Evolutionary conservation across 2,797 vertebrate species (phyloP).

Genomic region (Lates japonicus): DNA sequence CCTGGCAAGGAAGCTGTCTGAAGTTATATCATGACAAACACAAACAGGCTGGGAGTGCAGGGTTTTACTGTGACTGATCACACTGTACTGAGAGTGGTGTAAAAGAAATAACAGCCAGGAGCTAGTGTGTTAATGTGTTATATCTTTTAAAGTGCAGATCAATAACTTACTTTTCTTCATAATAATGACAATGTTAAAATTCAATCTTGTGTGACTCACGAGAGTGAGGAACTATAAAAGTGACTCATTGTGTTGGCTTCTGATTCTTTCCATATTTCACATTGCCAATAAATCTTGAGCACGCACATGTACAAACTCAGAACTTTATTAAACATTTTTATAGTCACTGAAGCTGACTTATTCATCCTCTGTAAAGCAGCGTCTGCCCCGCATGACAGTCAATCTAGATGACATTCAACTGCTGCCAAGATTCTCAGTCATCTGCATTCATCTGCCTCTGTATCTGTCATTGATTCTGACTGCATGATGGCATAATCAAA

Average conservation of each 20-base stretch:
- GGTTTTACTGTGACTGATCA: slow-evolving; percentile 50
- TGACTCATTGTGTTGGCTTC: slow-evolving; percentile 12
- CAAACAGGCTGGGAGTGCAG: slow-evolving; percentile 9
- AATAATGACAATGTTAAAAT: slow-evolving; percentile 16
- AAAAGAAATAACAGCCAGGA: not conserved
- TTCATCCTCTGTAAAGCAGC: slow-evolving; percentile 35
- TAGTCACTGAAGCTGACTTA: slow-evolving; percentile 33
- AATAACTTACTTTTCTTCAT: not conserved
- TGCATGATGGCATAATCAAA: slow-evolving; percentile 68
- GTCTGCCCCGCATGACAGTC: slow-evolving; percentile 43
- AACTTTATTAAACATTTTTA: slow-evolving; percentile 36
- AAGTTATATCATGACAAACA: slow-evolving; percentile 14
- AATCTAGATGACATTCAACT: slow-evolving; percentile 36
- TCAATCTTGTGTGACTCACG: slow-evolving; percentile 11
- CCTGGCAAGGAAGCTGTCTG: slow-evolving; percentile 28
- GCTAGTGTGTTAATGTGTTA: slow-evolving; percentile 13
- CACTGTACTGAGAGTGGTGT: not conserved
- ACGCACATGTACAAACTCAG: slow-evolving; percentile 26
- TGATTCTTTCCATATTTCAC: slow-evolving; percentile 40
- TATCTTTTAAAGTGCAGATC: slow-evolving; percentile 43
- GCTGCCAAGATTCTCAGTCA: slow-evolving; percentile 48
- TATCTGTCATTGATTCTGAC: slow-evolving; percentile 67
- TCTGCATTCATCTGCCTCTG: slow-evolving; percentile 30
- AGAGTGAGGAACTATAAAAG: slow-evolving; percentile 15
- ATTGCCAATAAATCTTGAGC: slow-evolving; percentile 36